Conservation (phyloP, 2,797 vertebrate genomes). For the Micropoecilia bifurca region DNA sequence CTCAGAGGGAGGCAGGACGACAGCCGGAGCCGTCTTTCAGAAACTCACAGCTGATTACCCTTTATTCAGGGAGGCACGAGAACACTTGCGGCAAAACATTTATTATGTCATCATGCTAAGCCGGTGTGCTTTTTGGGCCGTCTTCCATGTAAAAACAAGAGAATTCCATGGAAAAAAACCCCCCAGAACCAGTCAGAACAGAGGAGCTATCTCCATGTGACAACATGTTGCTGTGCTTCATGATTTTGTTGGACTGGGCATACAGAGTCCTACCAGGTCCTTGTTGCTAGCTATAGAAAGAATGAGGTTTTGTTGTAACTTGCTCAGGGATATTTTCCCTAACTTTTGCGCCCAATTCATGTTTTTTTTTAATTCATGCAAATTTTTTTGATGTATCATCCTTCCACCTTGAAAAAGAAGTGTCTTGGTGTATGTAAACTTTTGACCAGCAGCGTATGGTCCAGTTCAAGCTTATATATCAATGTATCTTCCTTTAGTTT, state of each 20-base stretch:
- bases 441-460: not conserved
- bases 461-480: not conserved
- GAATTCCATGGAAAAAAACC: not conserved
- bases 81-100: not conserved
- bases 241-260: not conserved
- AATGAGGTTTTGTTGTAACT: not conserved
- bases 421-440: not conserved
- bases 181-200: not conserved
- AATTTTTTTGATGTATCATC: not conserved
- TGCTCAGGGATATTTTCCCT: not conserved
- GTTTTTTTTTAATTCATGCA: not conserved
- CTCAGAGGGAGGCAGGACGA: constrained; percentile 41
- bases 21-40: constrained; percentile 37
- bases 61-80: not conserved
- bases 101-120: constrained; percentile 4
- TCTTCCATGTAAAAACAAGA: not conserved
- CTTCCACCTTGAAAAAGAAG: not conserved
- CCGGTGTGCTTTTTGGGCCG: constrained; percentile 1
- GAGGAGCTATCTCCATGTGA: not conserved
- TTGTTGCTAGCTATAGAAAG: not conserved
- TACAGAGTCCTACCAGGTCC: not conserved
- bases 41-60: constrained; percentile 32
- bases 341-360: not conserved
- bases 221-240: not conserved
- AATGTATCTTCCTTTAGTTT: not conserved